phyloP scores from a whole-genome alignment of 2,888 invertebrate species.

The Tachystola acroxantha region DNA sequence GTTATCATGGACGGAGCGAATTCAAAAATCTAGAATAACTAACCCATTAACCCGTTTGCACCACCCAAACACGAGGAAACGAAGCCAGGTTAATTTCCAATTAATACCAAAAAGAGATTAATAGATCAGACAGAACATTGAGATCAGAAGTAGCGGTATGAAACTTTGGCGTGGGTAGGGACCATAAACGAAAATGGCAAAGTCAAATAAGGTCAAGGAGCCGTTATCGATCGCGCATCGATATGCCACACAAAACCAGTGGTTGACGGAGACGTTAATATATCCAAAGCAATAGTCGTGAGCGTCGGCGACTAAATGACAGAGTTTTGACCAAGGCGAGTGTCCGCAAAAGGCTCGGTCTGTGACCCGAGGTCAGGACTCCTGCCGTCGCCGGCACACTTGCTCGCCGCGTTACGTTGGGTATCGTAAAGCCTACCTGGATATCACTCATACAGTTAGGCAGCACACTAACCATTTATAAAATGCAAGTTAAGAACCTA shows the following conservation, averaged over 20 bases:
- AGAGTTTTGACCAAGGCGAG: conserved; percentile 26
- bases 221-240: conserved; percentile 42
- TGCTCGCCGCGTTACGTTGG: conserved; percentile 13
- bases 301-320: conserved; percentile 10
- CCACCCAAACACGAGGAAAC: not conserved
- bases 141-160: conserved; percentile 11
- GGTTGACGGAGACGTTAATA: conserved; percentile 15
- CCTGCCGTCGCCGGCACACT: conserved; percentile 17
- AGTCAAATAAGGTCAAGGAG: conserved; percentile 41
- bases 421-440: too few relatives aligned
- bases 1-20: too few relatives aligned
- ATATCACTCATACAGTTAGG: too few relatives aligned
- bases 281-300: conserved; percentile 4
- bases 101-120: conserved; percentile 7
- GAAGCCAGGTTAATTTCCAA: not conserved
- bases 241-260: conserved; percentile 15
- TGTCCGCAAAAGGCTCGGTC: conserved; percentile 29
- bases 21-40: too few relatives aligned
- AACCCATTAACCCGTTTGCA: not conserved
- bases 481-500: too few relatives aligned
- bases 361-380: conserved; percentile 23
- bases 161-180: conserved; percentile 42
- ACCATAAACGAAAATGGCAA: conserved; percentile 44
- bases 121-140: conserved; percentile 7
- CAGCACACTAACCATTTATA: too few relatives aligned